phyloP scores from a whole-genome alignment of 2,797 vertebrate genomes.

The Intellagama lesueurii region DNA sequence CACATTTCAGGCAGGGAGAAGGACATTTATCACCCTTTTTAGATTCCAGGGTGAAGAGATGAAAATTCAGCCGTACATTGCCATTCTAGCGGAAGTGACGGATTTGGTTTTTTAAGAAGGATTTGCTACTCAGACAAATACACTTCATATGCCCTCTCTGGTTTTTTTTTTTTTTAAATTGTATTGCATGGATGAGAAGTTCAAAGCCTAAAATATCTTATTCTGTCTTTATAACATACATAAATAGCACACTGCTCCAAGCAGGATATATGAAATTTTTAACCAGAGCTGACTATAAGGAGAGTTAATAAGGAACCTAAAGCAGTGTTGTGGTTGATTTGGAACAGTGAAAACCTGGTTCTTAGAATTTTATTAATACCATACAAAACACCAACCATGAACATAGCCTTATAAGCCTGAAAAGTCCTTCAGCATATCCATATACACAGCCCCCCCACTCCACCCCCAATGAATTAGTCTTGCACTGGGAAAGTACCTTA shows the following conservation, averaged over 20 bases:
- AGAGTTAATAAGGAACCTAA: conserved; percentile 35
- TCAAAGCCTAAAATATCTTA: background rate
- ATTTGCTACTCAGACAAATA: background rate
- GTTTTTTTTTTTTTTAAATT: background rate
- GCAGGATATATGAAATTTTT: conserved; percentile 7
- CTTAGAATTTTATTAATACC: background rate
- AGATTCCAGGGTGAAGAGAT: too few species aligned
- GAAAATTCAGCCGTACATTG: too few species aligned
- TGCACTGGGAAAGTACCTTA: conserved; percentile 42
- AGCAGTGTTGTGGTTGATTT: rapidly evolving
- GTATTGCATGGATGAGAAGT: background rate
- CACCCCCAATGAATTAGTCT: conserved; percentile 1
- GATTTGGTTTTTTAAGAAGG: background rate
- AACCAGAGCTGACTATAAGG: conserved; percentile 44
- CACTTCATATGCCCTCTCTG: background rate
- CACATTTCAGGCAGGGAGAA: too few species aligned
- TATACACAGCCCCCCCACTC: background rate
- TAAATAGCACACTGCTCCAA: background rate
- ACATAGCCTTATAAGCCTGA: background rate
- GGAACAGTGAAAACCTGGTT: conserved; percentile 1
- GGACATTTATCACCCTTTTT: too few species aligned
- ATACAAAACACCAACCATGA: background rate
- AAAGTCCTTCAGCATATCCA: background rate
- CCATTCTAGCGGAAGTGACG: too few species aligned
- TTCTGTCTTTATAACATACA: background rate